Percentiles rank a stretch among this genome's conserved stretches.
These are phyloP conservation scores for Acrocephalus kingi DNA, from an alignment of 2,113 vertebrate genomes.

Conservation along the genomic window DNA sequence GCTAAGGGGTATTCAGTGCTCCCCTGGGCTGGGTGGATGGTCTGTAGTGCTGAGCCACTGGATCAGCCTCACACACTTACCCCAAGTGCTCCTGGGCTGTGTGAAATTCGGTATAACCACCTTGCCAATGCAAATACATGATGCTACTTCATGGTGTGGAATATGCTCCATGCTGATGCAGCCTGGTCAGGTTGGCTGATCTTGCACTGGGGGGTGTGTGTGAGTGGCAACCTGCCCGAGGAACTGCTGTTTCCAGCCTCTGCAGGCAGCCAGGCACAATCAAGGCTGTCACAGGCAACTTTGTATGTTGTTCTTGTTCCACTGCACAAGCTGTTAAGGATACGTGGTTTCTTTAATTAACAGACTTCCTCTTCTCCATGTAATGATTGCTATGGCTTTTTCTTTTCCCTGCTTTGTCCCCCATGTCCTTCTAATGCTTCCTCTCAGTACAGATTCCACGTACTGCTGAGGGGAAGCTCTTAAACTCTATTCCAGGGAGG, in stretches of 20 bases:
- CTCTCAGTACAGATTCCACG: background rate
- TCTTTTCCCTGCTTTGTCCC: background rate
- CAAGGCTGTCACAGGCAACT: background rate
- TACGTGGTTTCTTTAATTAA: background rate
- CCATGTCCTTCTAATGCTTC: background rate
- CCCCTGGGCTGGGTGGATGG: background rate
- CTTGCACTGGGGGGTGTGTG: accelerated
- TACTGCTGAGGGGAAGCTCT: background rate
- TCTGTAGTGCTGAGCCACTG: background rate
- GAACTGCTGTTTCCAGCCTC: conserved; percentile 67
- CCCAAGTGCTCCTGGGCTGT: background rate
- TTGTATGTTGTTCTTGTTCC: background rate
- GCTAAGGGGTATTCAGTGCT: no score
- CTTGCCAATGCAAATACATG: accelerated
- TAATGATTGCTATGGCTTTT: background rate
- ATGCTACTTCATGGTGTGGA: no score
- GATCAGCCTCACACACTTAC: background rate
- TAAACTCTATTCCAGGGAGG: background rate
- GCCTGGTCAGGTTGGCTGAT: accelerated
- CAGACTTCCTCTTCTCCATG: accelerated
- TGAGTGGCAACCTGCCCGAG: background rate
- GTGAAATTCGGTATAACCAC: background rate
- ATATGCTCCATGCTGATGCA: background rate
- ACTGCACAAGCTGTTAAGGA: background rate
- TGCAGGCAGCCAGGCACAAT: background rate